Conservation (phyloP, 2,113 vertebrate species). For the Struthio camelus region DNA sequence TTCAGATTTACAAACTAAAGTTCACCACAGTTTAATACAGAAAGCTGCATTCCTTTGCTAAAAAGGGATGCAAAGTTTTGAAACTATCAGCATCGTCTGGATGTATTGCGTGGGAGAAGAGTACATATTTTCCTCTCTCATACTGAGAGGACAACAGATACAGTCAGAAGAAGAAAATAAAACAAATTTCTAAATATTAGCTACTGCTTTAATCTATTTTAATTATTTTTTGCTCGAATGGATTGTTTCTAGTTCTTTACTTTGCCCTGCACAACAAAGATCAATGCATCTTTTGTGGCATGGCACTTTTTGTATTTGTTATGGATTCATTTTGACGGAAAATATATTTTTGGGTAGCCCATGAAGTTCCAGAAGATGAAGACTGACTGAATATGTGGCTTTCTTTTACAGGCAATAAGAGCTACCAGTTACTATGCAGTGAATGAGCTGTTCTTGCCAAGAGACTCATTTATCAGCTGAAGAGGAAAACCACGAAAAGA, state of each 20-base stretch:
- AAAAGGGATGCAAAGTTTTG: background rate
- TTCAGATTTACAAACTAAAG: background rate
- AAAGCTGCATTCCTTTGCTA: background rate
- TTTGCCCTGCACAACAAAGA: background rate
- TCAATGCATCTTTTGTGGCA: background rate
- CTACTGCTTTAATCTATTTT: background rate
- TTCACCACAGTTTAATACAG: background rate
- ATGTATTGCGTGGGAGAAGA: background rate
- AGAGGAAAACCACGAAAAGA: conserved; percentile 18
- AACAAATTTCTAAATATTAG: background rate
- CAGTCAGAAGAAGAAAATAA: background rate
- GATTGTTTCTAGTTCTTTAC: background rate
- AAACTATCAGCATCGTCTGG: background rate
- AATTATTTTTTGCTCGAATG: background rate
- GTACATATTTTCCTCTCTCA: background rate
- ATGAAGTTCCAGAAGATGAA: background rate
- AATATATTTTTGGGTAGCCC: background rate
- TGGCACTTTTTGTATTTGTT: background rate
- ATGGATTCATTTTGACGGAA: background rate
- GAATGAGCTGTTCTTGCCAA: conserved; percentile 21
- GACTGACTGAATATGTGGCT: background rate
- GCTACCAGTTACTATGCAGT: background rate
- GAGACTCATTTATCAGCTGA: conserved; percentile 1
- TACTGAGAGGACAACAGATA: background rate
- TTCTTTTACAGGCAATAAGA: background rate